These are phyloP conservation scores for Lacanobia wlatinum DNA, from an alignment of 2,888 invertebrate species.

Conservation along the genomic window DNA sequence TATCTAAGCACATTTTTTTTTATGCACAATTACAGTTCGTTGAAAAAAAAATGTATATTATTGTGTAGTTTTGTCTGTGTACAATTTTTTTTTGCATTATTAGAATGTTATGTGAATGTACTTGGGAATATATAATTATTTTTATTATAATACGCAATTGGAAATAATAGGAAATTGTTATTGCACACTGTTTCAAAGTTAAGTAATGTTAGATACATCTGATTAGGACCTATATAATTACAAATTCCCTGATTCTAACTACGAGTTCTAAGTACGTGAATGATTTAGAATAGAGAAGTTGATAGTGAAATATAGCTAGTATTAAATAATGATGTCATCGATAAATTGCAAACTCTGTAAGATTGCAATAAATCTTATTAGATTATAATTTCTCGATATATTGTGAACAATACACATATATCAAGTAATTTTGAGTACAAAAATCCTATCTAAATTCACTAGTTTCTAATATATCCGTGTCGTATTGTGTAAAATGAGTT, in stretches of 20 bases:
- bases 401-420: too few relatives aligned
- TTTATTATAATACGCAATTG: conserved; percentile 10
- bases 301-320: neutral
- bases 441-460: too few relatives aligned
- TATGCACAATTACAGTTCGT: neutral
- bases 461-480: too few relatives aligned
- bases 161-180: conserved; percentile 23
- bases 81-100: too few relatives aligned
- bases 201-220: neutral
- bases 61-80: too few relatives aligned
- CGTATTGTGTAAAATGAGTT: too few relatives aligned
- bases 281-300: neutral
- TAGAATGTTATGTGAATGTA: neutral
- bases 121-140: neutral
- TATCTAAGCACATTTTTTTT: neutral
- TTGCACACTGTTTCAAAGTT: conserved; percentile 28
- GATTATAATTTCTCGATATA: too few relatives aligned
- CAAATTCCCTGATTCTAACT: neutral
- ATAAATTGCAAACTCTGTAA: too few relatives aligned
- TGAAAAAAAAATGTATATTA: too few relatives aligned
- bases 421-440: too few relatives aligned
- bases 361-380: too few relatives aligned
- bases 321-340: neutral
- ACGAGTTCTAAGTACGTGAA: conserved; percentile 1
- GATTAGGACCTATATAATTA: neutral